Base-by-base conservation (phyloP, 1,140 invertebrate genomes). In the Mizuhopecten yessoensis region DNA sequence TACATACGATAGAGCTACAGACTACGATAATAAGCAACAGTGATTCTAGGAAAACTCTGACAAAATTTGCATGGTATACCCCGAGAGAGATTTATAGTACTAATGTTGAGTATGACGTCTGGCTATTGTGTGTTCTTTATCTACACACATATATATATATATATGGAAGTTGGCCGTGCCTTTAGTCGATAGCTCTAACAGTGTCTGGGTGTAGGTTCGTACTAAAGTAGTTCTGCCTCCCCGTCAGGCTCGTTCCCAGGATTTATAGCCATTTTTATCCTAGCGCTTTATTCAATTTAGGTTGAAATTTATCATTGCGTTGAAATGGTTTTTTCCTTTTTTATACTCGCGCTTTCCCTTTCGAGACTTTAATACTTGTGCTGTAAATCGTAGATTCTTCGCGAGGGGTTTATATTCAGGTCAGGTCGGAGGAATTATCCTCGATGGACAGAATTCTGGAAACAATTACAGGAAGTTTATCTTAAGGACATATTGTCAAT, bases 301-400 rank as follows among this genome's bases (percentile, higher is more conserved):
- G 57, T 75, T 75, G 57, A 75, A 75, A 75, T 75, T 75, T 75
- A 75, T 75, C n/a, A 29, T 5, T 75, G 57, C n/a, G 57, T 75
- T 75, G 57, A 75, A 75, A 75, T 75, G n/a, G 57, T 75, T 75
- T 75, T 75, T 75, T 75, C 57, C 57, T 75, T 75, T 75, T 75
- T 75, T 75, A 75, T 75, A n/a, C 57, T 75, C 0, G 23, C 23
- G n/a, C 23, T 75, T 75, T 29, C 57, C 9, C 23, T 75, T 75
- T 29, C 57, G 23, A 75, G 57, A 75, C 57, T 9, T 9, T 29
- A 29, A 5, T 75, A 75, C 29, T 75, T 2, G 57, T 0, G 57
- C 7, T 29, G 3, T 75, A 75, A 75, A 75, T 75, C 57, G 57
- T 75, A 75, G 3, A 29, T 29, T 5, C 5, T 75, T 29, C 11